A percentile compares a stretch with the other conserved stretches of the same genome.
Conservation (phyloP, 2,888 invertebrate genomes). For the Ochlodes sylvanus region DNA sequence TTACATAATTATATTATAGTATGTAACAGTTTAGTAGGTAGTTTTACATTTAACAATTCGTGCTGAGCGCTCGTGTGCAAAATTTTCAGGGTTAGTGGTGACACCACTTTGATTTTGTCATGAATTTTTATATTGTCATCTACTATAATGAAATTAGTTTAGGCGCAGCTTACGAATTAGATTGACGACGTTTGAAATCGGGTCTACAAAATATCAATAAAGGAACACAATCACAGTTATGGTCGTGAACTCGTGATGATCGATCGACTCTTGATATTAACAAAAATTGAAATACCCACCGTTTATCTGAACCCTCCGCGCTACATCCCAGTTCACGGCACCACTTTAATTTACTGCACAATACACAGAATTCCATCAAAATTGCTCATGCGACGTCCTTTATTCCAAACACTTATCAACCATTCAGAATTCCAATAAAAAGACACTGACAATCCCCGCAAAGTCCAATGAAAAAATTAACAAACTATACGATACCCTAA, state of each 20-base stretch:
- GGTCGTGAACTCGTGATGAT: background rate
- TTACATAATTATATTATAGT: too few species aligned
- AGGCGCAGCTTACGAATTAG: too few species aligned
- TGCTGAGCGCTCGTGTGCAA: too few species aligned
- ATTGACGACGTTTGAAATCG: background rate
- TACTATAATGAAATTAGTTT: too few species aligned
- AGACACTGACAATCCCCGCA: constrained; percentile 41
- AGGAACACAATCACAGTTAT: background rate
- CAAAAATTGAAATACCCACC: constrained; percentile 47
- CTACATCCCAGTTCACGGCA: constrained; percentile 51
- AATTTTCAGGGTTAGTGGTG: too few species aligned
- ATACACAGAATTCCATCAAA: constrained; percentile 47
- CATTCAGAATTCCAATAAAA: constrained; percentile 32
- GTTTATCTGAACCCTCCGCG: constrained; percentile 48
- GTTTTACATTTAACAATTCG: too few species aligned
- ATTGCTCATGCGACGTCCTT: constrained; percentile 27
- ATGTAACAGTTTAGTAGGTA: too few species aligned
- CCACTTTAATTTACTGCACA: constrained; percentile 49
- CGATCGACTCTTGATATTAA: background rate
- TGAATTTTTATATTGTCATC: too few species aligned
- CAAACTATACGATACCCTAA: constrained; percentile 25
- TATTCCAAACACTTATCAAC: constrained; percentile 27
- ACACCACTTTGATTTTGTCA: too few species aligned
- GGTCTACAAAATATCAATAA: background rate
- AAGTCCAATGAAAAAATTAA: constrained; percentile 39